phyloP scores from a whole-genome alignment of 2,888 invertebrate genomes.

The Eledona agricola region DNA sequence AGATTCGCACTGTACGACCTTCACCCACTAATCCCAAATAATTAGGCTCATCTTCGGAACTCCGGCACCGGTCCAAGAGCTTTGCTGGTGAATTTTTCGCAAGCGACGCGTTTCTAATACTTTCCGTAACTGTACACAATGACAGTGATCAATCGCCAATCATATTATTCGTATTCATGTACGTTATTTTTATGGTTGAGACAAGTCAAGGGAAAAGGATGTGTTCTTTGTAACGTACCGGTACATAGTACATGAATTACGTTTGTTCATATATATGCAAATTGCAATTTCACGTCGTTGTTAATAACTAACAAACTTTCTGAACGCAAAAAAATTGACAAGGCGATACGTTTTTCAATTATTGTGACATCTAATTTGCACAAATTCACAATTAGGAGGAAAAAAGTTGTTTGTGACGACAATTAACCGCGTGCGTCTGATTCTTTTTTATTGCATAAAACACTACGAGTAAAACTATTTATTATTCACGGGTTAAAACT shows the following conservation, averaged over 20 bases:
- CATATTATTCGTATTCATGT: slow-evolving; percentile 41
- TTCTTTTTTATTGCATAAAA: too few species aligned
- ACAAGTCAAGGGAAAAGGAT: slow-evolving; percentile 39
- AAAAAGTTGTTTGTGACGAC: slow-evolving; percentile 10
- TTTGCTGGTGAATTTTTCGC: not conserved
- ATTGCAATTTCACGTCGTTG: slow-evolving; percentile 21
- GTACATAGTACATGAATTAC: slow-evolving; percentile 22
- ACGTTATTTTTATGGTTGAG: slow-evolving; percentile 38
- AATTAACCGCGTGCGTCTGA: too few species aligned
- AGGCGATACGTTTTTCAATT: not conserved
- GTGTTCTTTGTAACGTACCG: slow-evolving; percentile 28
- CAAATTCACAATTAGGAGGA: not conserved
- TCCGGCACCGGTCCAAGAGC: not conserved
- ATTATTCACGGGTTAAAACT: too few species aligned
- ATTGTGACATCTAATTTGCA: not conserved
- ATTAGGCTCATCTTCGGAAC: slow-evolving; percentile 10
- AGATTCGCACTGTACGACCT: slow-evolving; percentile 43
- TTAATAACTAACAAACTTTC: slow-evolving; percentile 7
- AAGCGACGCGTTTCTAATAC: slow-evolving; percentile 42
- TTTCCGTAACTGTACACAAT: slow-evolving; percentile 41
- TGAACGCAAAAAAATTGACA: not conserved
- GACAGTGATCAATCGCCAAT: slow-evolving; percentile 50
- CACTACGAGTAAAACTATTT: too few species aligned
- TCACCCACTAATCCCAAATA: slow-evolving; percentile 45
- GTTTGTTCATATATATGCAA: slow-evolving; percentile 31